These are phyloP conservation scores for Eptesicus fuscus DNA, from an alignment of 2,113 vertebrate species.

Conservation along the genomic window DNA sequence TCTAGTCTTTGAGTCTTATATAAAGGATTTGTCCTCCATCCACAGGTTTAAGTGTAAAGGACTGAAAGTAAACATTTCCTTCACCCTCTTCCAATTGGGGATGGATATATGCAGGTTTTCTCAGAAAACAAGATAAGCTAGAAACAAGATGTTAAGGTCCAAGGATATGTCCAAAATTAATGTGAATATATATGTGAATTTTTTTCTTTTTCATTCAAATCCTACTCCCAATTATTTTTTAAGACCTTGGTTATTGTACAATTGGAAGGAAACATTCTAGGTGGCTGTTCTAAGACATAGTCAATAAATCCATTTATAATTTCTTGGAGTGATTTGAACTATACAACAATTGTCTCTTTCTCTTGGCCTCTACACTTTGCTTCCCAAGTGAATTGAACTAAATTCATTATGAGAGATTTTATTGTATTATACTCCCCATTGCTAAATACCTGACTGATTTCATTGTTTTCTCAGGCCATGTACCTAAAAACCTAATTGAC, in stretches of 20 bases:
- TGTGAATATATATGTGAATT: not conserved
- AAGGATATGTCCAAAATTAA: conserved; percentile 8
- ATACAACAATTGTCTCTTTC: conserved; percentile 9
- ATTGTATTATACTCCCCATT: conserved; percentile 16
- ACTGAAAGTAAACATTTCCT: not conserved
- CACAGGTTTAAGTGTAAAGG: not conserved
- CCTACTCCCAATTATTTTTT: not conserved
- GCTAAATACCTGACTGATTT: conserved; percentile 68
- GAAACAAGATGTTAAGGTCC: not conserved
- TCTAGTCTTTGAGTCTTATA: not conserved
- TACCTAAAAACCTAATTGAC: conserved; percentile 60
- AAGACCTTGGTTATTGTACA: conserved; percentile 20
- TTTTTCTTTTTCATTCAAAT: not conserved
- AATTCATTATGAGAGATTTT: conserved; percentile 44
- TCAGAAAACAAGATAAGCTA: conserved; percentile 3
- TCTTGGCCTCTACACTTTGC: conserved; percentile 21
- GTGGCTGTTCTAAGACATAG: not conserved
- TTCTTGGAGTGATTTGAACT: conserved; percentile 19
- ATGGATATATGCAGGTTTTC: not conserved
- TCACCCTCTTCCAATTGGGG: not conserved
- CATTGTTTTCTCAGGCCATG: conserved; percentile 54
- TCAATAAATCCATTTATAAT: conserved; percentile 31
- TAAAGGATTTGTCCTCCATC: not conserved
- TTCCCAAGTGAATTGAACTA: conserved; percentile 40
- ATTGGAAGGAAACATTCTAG: conserved; percentile 4